Percentiles rank a stretch among this genome's conserved stretches.
phyloP scores from a whole-genome alignment of 2,888 invertebrate genomes.

The Digitonthophagus gazella region DNA sequence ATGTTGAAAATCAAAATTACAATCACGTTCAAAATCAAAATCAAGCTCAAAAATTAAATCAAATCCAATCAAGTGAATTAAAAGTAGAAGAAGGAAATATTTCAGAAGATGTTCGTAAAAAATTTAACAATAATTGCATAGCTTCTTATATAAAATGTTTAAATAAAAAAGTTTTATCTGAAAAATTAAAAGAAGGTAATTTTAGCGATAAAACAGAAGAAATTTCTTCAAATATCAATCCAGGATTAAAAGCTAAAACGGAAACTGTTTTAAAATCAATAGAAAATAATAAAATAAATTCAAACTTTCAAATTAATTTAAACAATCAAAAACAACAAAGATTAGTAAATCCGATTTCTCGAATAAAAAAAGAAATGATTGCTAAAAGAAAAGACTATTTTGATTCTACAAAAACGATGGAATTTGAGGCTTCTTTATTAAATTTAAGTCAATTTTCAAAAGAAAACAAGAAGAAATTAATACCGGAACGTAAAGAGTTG shows the following conservation, averaged over 20 bases:
- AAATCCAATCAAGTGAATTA: not conserved
- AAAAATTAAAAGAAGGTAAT: not conserved
- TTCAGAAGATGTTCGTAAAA: not conserved
- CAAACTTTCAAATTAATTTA: no score
- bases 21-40: not conserved
- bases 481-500: constrained; percentile 2
- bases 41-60: not conserved
- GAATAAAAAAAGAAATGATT: not conserved
- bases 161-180: not conserved
- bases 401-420: constrained; percentile 19
- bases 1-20: no score
- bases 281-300: no score
- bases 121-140: not conserved
- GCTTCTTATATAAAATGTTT: not conserved
- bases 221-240: not conserved
- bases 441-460: constrained; percentile 25
- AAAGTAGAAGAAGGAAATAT: not conserved
- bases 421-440: constrained; percentile 24
- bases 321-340: not conserved
- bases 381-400: not conserved
- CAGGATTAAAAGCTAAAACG: not conserved
- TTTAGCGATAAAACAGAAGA: not conserved
- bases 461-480: constrained; percentile 20
- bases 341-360: not conserved
- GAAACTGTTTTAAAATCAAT: no score